Evolutionary conservation across 1,140 invertebrate species (phyloP).

Genomic region (Drosophila pandora): DNA sequence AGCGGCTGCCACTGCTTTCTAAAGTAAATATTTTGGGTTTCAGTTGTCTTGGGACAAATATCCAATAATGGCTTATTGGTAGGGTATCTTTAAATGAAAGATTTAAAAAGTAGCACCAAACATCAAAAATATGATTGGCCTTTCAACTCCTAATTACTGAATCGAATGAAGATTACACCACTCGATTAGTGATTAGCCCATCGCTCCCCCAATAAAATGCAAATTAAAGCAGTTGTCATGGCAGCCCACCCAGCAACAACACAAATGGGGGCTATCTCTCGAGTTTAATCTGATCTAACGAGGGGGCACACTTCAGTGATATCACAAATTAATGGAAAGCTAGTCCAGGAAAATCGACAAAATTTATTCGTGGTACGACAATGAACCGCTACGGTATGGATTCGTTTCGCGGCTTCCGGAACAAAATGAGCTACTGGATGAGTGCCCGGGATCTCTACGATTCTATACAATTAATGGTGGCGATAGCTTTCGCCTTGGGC

Average conservation of each 20-base stretch:
- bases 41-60: background rate
- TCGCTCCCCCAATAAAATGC: constrained; percentile 1
- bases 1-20: background rate
- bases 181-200: background rate
- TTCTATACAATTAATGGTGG: constrained; percentile 46
- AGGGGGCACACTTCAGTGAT: background rate
- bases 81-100: background rate
- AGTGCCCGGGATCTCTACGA: constrained; percentile 48
- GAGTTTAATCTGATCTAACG: constrained; percentile 45
- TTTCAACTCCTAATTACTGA: background rate
- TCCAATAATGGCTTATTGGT: background rate
- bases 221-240: constrained; percentile 18
- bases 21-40: constrained; percentile 1
- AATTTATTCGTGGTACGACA: constrained; percentile 25
- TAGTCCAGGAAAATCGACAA: background rate
- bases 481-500: constrained; percentile 38
- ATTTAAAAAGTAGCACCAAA: background rate
- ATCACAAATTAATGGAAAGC: constrained; percentile 39
- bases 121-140: background rate
- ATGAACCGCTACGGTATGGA: constrained; percentile 26
- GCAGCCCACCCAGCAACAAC: background rate
- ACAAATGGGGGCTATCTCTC: constrained; percentile 13
- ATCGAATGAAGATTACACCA: background rate
- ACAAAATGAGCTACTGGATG: constrained; percentile 19
- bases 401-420: background rate